Percentiles rank a stretch among this genome's conserved stretches.
These are phyloP conservation scores for Cyanoramphus novaezelandiae DNA, from an alignment of 2,113 vertebrate genomes.

Conservation along the genomic window DNA sequence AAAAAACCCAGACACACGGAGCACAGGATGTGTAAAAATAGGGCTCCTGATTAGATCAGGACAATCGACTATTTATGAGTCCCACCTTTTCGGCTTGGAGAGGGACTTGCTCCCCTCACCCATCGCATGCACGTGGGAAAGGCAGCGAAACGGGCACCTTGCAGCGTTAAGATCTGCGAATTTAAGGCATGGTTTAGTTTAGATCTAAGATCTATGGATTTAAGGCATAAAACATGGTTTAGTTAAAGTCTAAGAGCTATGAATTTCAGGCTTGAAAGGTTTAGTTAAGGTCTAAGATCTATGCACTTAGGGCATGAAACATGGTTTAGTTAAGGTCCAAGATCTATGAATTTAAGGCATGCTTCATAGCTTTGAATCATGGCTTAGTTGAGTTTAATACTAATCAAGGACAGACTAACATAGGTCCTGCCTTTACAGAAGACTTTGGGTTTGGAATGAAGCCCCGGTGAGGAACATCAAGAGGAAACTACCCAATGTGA, in stretches of 20 bases:
- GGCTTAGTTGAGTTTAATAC: neutral
- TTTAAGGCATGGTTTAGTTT: neutral
- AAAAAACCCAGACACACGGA: accelerated
- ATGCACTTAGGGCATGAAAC: neutral
- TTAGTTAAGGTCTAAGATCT: neutral
- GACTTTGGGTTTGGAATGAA: neutral
- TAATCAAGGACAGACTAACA: neutral
- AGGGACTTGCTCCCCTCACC: neutral
- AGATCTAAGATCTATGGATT: no score
- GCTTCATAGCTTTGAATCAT: accelerated
- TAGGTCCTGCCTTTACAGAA: neutral
- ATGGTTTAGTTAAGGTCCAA: neutral
- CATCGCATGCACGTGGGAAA: accelerated
- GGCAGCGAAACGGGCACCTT: accelerated
- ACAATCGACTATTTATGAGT: neutral
- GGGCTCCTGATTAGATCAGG: conserved; percentile 21
- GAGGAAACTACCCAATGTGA: accelerated
- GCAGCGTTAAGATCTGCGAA: no score
- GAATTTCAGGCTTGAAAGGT: neutral
- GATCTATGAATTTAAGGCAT: neutral
- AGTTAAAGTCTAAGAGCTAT: no score
- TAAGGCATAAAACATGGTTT: no score
- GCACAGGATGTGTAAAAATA: conserved; percentile 67
- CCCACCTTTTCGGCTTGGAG: neutral
- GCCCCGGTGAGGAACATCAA: accelerated